Evolutionary conservation across 2,113 vertebrate genomes (phyloP).

Genomic region (Scomber colias): DNA sequence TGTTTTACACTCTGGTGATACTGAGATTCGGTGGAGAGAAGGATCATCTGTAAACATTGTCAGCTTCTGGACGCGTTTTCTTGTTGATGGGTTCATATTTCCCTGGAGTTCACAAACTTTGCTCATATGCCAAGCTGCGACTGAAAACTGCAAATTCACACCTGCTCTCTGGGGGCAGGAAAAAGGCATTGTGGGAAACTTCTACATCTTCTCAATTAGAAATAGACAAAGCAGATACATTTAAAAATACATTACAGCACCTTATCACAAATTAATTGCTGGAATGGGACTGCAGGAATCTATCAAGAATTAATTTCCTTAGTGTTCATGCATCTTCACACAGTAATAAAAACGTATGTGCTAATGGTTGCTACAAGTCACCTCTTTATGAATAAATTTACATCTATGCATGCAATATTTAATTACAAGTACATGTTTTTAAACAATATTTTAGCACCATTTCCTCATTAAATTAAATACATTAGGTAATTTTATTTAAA

Average conservation of each 20-base stretch:
- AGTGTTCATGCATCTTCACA: constrained; percentile 7
- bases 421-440: constrained; percentile 6
- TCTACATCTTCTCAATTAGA: neutral
- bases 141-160: neutral
- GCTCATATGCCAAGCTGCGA: neutral
- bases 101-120: neutral
- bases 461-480: constrained; percentile 23
- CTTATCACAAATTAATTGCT: neutral
- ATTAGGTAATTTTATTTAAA: constrained; percentile 35
- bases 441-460: neutral
- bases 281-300: no score
- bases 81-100: neutral
- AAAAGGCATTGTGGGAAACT: neutral
- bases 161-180: no score
- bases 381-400: neutral
- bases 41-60: neutral
- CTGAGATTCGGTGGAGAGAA: neutral
- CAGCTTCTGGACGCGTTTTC: neutral
- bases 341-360: neutral
- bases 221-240: neutral
- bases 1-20: neutral
- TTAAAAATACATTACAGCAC: neutral
- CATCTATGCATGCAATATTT: neutral
- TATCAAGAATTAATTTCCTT: neutral
- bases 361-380: neutral